These are phyloP conservation scores for Volucella inflata DNA, from an alignment of 2,888 invertebrate species.

Conservation along the genomic window DNA sequence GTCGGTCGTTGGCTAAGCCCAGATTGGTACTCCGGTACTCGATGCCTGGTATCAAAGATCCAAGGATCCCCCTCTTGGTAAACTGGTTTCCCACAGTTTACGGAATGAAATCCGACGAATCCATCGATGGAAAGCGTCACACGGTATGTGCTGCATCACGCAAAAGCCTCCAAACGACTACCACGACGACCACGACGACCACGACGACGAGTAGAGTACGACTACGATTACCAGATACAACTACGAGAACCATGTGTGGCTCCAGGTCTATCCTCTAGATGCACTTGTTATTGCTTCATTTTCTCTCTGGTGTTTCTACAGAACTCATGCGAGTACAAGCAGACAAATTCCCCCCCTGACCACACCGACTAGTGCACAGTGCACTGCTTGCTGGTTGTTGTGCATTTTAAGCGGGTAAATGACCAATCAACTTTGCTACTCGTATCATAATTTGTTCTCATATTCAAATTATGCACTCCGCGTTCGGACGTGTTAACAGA, in stretches of 20 bases:
- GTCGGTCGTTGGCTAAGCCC: constrained; percentile 57
- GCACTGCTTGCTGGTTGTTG: constrained; percentile 2
- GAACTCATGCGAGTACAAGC: neutral
- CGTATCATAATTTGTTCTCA: constrained; percentile 73
- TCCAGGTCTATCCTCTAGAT: constrained; percentile 23
- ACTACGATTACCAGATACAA: no score
- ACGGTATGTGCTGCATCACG: constrained; percentile 62
- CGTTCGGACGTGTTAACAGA: constrained; percentile 71
- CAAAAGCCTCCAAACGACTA: constrained; percentile 24
- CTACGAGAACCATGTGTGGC: constrained; percentile 19
- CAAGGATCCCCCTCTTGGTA: constrained; percentile 46
- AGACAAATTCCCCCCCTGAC: no score
- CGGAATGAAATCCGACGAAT: constrained; percentile 38
- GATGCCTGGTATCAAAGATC: constrained; percentile 12
- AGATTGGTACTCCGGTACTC: constrained; percentile 30
- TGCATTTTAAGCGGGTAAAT: constrained; percentile 69
- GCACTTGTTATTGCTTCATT: constrained; percentile 76
- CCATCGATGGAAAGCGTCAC: constrained; percentile 65
- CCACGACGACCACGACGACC: neutral
- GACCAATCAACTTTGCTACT: constrained; percentile 69
- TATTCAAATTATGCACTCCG: constrained; percentile 75
- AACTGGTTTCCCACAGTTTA: constrained; percentile 74
- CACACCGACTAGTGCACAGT: neutral
- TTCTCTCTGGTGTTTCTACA: constrained; percentile 32
- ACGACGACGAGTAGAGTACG: no score